These are phyloP conservation scores for Rapana venosa DNA, from an alignment of 2,888 invertebrate genomes.

Conservation along the genomic window DNA sequence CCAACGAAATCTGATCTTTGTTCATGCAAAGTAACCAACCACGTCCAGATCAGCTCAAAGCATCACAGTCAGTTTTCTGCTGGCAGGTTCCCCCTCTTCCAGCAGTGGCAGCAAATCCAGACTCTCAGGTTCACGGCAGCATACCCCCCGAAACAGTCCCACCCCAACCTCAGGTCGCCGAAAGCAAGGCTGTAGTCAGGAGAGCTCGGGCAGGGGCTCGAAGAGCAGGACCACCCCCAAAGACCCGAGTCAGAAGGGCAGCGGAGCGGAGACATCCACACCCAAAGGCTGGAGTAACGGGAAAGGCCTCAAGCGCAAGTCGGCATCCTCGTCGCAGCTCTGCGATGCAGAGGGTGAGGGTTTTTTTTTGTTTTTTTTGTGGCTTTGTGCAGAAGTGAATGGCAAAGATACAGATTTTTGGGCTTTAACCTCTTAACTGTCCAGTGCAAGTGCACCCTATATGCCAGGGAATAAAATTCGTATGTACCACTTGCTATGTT, in stretches of 20 bases:
- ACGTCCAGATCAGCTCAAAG: no score
- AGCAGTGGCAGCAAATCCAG: slow-evolving; percentile 35
- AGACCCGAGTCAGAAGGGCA: slow-evolving; percentile 3
- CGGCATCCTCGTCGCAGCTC: slow-evolving; percentile 15
- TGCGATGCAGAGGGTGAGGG: slow-evolving; percentile 21
- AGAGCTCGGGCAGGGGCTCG: neutral
- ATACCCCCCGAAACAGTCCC: slow-evolving; percentile 63
- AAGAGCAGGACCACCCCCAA: slow-evolving; percentile 9
- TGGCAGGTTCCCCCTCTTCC: neutral
- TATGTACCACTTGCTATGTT: no score
- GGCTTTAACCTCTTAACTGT: no score
- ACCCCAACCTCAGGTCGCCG: slow-evolving; percentile 35
- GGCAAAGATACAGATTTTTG: no score
- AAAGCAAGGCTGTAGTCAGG: slow-evolving; percentile 16
- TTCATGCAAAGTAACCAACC: no score
- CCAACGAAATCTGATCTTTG: no score
- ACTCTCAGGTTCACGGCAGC: slow-evolving; percentile 54
- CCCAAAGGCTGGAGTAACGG: slow-evolving; percentile 5
- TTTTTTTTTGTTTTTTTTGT: neutral
- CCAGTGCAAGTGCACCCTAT: no score
- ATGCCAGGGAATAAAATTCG: no score
- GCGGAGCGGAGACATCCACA: slow-evolving; percentile 9
- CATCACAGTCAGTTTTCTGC: neutral
- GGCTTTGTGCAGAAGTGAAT: no score
- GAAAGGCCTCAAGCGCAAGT: slow-evolving; percentile 24